These are phyloP conservation scores for Cottoperca gobio DNA, from an alignment of 2,797 vertebrate species.

Conservation along the genomic window DNA sequence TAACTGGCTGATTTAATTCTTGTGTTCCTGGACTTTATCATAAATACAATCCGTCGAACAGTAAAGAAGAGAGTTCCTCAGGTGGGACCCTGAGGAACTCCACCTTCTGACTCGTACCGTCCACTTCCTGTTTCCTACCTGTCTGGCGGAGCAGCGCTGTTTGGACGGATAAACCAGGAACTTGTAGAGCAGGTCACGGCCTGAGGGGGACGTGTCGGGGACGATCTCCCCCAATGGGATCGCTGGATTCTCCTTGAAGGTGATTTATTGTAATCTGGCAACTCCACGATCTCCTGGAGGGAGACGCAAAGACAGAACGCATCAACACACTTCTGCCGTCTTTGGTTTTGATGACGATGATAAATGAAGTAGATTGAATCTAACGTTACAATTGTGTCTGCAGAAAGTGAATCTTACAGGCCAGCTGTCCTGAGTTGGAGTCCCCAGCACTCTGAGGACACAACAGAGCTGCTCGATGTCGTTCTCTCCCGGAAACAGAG, in stretches of 20 bases:
- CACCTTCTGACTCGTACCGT: neutral
- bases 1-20: too few relatives aligned
- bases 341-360: too few relatives aligned
- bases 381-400: too few relatives aligned
- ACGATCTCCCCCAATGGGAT: slow-evolving; percentile 90
- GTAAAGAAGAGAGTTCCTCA: neutral
- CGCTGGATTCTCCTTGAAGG: slow-evolving; percentile 91
- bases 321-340: neutral
- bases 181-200: slow-evolving; percentile 87
- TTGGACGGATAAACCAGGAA: slow-evolving; percentile 91
- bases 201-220: slow-evolving; percentile 87
- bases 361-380: too few relatives aligned
- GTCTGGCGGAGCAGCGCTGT: slow-evolving; percentile 84
- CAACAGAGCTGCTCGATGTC: slow-evolving; percentile 95
- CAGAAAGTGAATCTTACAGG: slow-evolving; percentile 81
- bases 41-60: neutral
- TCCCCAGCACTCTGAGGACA: slow-evolving; percentile 92
- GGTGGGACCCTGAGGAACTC: neutral
- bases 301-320: neutral
- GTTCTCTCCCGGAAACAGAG: slow-evolving; percentile 93
- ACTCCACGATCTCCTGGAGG: slow-evolving; percentile 87
- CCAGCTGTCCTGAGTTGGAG: slow-evolving; percentile 88
- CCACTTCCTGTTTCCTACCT: slow-evolving; percentile 78
- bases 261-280: slow-evolving; percentile 94
- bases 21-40: neutral